Conservation (phyloP, 2,113 vertebrate species). For the Antennarius striatus region DNA sequence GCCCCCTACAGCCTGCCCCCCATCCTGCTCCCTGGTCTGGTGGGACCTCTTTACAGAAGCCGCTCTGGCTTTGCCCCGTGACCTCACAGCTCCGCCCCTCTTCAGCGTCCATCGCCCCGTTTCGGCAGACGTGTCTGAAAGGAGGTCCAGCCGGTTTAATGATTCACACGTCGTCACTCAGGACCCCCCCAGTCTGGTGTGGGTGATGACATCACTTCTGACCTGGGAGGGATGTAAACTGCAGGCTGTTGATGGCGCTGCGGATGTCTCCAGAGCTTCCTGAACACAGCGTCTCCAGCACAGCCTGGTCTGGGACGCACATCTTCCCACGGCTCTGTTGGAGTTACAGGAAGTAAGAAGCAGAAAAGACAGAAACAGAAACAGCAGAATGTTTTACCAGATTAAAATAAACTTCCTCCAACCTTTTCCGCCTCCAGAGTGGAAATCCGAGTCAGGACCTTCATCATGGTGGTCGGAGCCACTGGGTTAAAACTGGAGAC, state of each 20-base stretch:
- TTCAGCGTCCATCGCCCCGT: slow-evolving; percentile 73
- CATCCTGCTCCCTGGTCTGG: slow-evolving; percentile 67
- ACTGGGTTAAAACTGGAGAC: slow-evolving; percentile 92
- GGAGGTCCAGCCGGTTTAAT: background rate
- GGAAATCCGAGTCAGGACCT: slow-evolving; percentile 86
- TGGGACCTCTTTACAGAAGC: slow-evolving; percentile 67
- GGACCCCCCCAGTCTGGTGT: no score
- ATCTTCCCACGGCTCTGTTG: slow-evolving; percentile 82
- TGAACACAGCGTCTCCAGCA: slow-evolving; percentile 85
- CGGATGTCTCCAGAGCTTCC: slow-evolving; percentile 94
- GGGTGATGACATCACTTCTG: slow-evolving; percentile 19
- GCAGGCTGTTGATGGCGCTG: slow-evolving; percentile 94
- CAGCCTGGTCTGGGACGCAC: slow-evolving; percentile 74
- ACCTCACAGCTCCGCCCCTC: slow-evolving; percentile 64
- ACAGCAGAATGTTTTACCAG: background rate
- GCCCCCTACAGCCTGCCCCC: slow-evolving; percentile 84
- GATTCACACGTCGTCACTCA: background rate
- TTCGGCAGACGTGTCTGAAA: slow-evolving; percentile 73
- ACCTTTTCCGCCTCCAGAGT: slow-evolving; percentile 85
- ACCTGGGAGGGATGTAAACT: slow-evolving; percentile 90
- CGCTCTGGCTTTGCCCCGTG: slow-evolving; percentile 52
- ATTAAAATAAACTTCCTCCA: slow-evolving; percentile 35
- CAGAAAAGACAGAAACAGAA: background rate
- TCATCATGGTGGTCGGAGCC: slow-evolving; percentile 92
- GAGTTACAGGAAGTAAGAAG: slow-evolving; percentile 17